These are phyloP conservation scores for Cyprinodon variegatus DNA, from an alignment of 2,113 vertebrate genomes.

Conservation along the genomic window DNA sequence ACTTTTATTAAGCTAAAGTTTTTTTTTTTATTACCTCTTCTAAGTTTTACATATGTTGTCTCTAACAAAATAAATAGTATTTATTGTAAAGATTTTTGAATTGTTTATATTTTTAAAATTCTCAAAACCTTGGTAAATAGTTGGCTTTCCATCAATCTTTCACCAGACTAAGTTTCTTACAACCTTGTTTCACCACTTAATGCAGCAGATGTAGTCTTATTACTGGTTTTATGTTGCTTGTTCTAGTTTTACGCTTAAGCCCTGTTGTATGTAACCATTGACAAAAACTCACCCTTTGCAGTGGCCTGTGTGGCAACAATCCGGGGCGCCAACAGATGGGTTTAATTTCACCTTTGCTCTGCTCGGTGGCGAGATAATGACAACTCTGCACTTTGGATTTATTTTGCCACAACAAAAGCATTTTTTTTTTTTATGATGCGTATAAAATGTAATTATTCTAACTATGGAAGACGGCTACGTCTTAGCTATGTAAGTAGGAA, in stretches of 20 bases:
- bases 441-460: conserved; percentile 46
- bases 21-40: neutral
- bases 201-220: conserved; percentile 15
- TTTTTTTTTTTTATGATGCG: conserved; percentile 1
- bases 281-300: neutral
- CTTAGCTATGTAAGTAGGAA: neutral
- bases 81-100: too few species aligned
- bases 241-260: conserved; percentile 18
- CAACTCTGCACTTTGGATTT: conserved; percentile 18
- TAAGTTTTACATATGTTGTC: neutral
- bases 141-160: neutral
- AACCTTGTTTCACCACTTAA: conserved; percentile 35
- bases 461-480: conserved; percentile 6
- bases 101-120: neutral
- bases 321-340: conserved; percentile 23
- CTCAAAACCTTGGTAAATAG: neutral
- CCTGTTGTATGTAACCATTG: conserved; percentile 9
- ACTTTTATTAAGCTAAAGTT: neutral
- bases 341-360: conserved; percentile 16
- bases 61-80: neutral
- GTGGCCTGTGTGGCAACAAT: conserved; percentile 2
- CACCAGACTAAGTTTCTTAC: conserved; percentile 8
- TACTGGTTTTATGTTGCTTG: conserved; percentile 18
- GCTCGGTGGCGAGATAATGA: conserved; percentile 3
- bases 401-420: neutral